A percentile compares a stretch with the other conserved stretches of the same genome.
These are phyloP conservation scores for Pomatorhinus ruficollis DNA, from an alignment of 2,113 vertebrate genomes.

Conservation along the genomic window DNA sequence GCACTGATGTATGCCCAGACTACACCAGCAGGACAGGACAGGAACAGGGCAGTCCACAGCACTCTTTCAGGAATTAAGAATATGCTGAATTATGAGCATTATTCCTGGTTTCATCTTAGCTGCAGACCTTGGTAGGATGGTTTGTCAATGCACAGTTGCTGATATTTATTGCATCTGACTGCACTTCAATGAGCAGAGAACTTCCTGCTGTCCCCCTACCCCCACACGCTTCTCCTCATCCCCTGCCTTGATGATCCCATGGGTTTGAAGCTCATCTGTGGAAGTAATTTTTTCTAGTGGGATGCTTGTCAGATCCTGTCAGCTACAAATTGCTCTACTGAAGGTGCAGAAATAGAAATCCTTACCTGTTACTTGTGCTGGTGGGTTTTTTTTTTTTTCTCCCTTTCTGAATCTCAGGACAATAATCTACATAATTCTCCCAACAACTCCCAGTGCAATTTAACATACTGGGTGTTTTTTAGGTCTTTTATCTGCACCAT, in stretches of 20 bases:
- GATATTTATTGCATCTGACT: conserved; percentile 22
- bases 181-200: neutral
- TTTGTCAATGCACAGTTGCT: neutral
- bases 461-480: neutral
- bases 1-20: neutral
- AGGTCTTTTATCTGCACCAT: neutral
- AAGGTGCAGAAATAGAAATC: conserved; percentile 67
- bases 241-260: conserved; percentile 27
- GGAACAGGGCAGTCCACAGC: neutral
- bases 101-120: neutral
- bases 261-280: conserved; percentile 35
- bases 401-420: conserved; percentile 1
- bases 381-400: neutral
- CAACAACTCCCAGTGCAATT: neutral
- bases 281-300: conserved; percentile 58
- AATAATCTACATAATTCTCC: conserved; percentile 17
- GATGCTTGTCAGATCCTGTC: conserved; percentile 65
- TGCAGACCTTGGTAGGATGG: neutral
- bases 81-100: neutral
- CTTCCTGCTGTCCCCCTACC: neutral
- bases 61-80: neutral
- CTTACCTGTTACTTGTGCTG: conserved; percentile 24
- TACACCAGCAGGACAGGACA: neutral
- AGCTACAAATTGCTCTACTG: conserved; percentile 61
- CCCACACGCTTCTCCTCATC: neutral